Evolutionary conservation across 2,113 vertebrate genomes (phyloP).

Genomic region (Mustela nigripes): DNA sequence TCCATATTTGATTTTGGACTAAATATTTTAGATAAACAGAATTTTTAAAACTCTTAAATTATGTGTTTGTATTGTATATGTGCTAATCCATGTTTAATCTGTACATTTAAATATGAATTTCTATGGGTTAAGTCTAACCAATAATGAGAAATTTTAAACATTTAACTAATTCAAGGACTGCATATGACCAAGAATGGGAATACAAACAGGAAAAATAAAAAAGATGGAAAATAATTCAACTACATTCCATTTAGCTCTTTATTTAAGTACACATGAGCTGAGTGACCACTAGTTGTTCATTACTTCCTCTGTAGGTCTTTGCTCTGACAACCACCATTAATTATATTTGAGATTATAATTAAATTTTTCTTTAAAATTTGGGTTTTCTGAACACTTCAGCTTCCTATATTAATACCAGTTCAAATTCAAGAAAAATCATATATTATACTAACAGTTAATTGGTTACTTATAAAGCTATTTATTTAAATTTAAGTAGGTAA

Average conservation of each 20-base stretch:
- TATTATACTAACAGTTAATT: background rate
- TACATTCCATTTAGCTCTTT: background rate
- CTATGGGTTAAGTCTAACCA: background rate
- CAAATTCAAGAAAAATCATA: background rate
- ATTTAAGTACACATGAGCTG: background rate
- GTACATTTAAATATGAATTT: background rate
- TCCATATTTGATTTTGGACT: background rate
- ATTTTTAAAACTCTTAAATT: background rate
- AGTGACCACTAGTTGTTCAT: background rate
- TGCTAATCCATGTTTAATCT: background rate
- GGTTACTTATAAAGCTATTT: background rate
- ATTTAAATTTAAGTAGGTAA: background rate
- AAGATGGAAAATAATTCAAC: rapidly evolving
- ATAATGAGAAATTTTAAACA: background rate
- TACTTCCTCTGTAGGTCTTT: too few species aligned
- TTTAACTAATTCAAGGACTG: background rate
- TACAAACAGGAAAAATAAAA: background rate
- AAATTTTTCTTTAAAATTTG: background rate
- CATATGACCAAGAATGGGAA: background rate
- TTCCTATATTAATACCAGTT: background rate
- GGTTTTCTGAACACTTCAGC: background rate
- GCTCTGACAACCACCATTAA: background rate
- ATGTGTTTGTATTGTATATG: background rate
- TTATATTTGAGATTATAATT: background rate
- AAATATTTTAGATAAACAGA: background rate